Evolutionary conservation across 2,888 invertebrate species (phyloP).

Genomic region (Ellobium chinense): DNA sequence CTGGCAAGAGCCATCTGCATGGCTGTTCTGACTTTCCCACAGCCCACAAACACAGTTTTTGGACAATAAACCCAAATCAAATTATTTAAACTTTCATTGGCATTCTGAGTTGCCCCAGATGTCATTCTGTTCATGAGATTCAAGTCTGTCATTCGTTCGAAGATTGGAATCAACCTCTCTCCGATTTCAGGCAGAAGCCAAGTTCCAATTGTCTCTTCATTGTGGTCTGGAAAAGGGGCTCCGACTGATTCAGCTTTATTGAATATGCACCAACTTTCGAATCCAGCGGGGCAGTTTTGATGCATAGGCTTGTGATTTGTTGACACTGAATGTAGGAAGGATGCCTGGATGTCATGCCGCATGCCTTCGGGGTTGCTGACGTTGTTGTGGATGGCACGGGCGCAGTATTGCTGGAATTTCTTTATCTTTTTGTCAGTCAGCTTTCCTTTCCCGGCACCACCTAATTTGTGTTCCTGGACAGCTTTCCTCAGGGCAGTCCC

Average conservation of each 20-base stretch:
- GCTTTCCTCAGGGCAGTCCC: constrained; percentile 34
- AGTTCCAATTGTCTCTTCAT: neutral
- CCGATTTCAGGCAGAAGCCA: neutral
- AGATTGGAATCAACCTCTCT: neutral
- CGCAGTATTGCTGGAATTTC: constrained; percentile 15
- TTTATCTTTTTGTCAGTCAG: too few relatives aligned
- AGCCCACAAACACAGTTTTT: constrained; percentile 31
- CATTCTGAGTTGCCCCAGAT: constrained; percentile 30
- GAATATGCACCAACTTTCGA: constrained; percentile 36
- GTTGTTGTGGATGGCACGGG: constrained; percentile 17
- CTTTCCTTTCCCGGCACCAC: too few relatives aligned
- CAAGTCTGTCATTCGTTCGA: constrained; percentile 5
- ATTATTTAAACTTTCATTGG: constrained; percentile 22
- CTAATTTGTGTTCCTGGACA: constrained; percentile 19
- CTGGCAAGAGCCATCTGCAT: neutral
- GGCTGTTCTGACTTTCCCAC: neutral
- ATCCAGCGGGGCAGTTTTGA: constrained; percentile 4
- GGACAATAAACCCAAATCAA: constrained; percentile 32
- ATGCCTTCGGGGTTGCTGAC: neutral
- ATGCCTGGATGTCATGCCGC: constrained; percentile 28
- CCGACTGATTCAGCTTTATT: neutral
- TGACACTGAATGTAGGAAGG: constrained; percentile 32
- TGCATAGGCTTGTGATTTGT: constrained; percentile 32
- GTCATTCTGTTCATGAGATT: constrained; percentile 22
- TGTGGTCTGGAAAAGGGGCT: neutral